Evolutionary conservation across 2,113 vertebrate genomes (phyloP).

Genomic region (Sturnira hondurensis): DNA sequence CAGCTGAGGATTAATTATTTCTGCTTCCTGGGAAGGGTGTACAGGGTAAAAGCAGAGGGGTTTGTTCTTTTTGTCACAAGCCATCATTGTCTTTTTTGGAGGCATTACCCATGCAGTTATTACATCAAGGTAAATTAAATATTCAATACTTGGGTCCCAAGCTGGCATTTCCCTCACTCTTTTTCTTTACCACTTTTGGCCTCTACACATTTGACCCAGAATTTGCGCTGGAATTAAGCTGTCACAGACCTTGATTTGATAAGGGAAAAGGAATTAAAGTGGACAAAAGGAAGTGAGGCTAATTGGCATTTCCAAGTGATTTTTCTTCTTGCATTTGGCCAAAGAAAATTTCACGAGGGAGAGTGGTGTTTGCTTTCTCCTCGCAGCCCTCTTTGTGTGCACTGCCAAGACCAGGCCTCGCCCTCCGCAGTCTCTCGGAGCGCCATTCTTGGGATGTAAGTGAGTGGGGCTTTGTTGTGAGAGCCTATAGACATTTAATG

Average conservation of each 20-base stretch:
- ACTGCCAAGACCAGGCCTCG: conserved; percentile 62
- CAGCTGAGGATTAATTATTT: conserved; percentile 24
- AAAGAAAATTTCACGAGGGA: conserved; percentile 69
- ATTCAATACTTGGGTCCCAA: conserved; percentile 17
- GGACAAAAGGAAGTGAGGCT: conserved; percentile 75
- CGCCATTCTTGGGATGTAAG: conserved; percentile 70
- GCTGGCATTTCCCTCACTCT: conserved; percentile 57
- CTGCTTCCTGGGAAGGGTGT: conserved; percentile 22
- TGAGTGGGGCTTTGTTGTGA: conserved; percentile 69
- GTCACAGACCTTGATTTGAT: conserved; percentile 77
- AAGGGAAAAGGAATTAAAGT: conserved; percentile 74
- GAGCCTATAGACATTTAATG: conserved; percentile 67
- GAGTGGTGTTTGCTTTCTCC: conserved; percentile 69
- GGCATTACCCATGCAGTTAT: conserved; percentile 57
- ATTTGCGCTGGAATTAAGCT: conserved; percentile 75
- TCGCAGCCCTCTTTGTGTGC: conserved; percentile 61
- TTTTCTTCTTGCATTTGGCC: conserved; percentile 64
- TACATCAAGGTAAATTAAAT: conserved; percentile 68
- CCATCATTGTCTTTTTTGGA: conserved; percentile 60
- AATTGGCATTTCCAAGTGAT: conserved; percentile 77
- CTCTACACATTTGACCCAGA: conserved; percentile 72
- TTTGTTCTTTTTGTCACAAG: conserved; percentile 50
- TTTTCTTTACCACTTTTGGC: conserved; percentile 62
- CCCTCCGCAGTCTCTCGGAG: conserved; percentile 44
- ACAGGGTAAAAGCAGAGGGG: not conserved